These are phyloP conservation scores for Poeciliopsis prolifica DNA, from an alignment of 2,113 vertebrate species.

Conservation along the genomic window DNA sequence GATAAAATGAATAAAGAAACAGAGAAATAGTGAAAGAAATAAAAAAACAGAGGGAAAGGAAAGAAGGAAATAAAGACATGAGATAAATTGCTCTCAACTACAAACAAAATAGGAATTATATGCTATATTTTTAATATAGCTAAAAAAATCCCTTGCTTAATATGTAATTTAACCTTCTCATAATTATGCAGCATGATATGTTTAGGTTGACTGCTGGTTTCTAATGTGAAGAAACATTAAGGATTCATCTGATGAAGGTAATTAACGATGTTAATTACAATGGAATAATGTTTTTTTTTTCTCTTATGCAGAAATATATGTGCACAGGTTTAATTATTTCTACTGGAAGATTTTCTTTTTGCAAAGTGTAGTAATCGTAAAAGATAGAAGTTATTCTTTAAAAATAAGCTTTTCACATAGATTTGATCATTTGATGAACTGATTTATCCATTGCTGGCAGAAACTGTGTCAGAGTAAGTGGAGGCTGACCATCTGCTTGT, in stretches of 20 bases:
- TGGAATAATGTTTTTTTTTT: not conserved
- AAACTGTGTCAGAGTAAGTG: constrained; percentile 3
- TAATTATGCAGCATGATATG: no score
- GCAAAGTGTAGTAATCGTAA: not conserved
- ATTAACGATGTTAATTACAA: not conserved
- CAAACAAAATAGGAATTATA: no score
- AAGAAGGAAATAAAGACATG: no score
- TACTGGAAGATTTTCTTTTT: not conserved
- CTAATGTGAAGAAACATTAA: no score
- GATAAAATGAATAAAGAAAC: no score
- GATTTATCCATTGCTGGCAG: not conserved
- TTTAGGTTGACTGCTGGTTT: no score
- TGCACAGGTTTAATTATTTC: not conserved
- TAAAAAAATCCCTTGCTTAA: no score
- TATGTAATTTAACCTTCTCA: no score
- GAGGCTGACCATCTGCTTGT: constrained; percentile 3
- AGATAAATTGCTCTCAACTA: no score
- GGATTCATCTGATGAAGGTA: not conserved
- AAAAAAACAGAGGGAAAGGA: no score
- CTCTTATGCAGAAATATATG: not conserved
- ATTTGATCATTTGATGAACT: not conserved
- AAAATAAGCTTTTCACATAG: not conserved
- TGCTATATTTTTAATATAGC: no score
- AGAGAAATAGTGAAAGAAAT: no score
- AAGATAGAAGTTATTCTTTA: not conserved